Evolutionary conservation across 2,888 invertebrate species (phyloP).

Genomic region (Aphidoletes aphidimyza): DNA sequence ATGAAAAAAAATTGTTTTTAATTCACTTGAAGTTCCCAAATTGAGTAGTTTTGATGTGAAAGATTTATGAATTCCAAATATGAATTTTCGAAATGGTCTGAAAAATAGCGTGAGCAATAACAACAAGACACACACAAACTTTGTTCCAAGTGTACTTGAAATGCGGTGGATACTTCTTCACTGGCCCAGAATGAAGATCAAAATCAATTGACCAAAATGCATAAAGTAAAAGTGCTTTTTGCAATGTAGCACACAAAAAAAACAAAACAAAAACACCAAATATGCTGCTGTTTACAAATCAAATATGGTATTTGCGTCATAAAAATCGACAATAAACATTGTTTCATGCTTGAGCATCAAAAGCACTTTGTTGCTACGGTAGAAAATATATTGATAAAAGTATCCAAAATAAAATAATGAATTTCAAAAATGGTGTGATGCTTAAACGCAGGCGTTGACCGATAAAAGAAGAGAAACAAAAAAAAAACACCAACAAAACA

Average conservation of each 20-base stretch:
- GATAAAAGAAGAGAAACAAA: too few species aligned
- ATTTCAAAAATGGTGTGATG: constrained; percentile 23
- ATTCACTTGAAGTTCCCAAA: constrained; percentile 37
- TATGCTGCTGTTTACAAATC: not conserved
- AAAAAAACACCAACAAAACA: too few species aligned
- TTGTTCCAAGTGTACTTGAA: too few species aligned
- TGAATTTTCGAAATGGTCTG: not conserved
- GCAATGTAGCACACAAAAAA: too few species aligned
- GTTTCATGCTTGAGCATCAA: not conserved
- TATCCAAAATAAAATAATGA: not conserved
- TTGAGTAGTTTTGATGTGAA: constrained; percentile 7
- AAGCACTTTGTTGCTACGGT: not conserved
- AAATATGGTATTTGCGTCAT: not conserved
- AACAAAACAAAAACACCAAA: not conserved
- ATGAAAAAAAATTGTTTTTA: not conserved
- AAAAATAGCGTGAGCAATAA: not conserved
- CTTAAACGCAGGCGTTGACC: constrained; percentile 41
- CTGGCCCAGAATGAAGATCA: not conserved
- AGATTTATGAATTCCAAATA: constrained; percentile 30
- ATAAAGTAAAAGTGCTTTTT: constrained; percentile 23
- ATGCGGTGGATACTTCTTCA: not conserved
- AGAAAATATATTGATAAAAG: not conserved
- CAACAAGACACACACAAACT: not conserved
- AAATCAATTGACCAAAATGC: not conserved
- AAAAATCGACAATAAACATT: constrained; percentile 20